A percentile compares a stretch with the other conserved stretches of the same genome.
These are phyloP conservation scores for Silurus meridionalis DNA, from an alignment of 2,113 vertebrate species.

Conservation along the genomic window DNA sequence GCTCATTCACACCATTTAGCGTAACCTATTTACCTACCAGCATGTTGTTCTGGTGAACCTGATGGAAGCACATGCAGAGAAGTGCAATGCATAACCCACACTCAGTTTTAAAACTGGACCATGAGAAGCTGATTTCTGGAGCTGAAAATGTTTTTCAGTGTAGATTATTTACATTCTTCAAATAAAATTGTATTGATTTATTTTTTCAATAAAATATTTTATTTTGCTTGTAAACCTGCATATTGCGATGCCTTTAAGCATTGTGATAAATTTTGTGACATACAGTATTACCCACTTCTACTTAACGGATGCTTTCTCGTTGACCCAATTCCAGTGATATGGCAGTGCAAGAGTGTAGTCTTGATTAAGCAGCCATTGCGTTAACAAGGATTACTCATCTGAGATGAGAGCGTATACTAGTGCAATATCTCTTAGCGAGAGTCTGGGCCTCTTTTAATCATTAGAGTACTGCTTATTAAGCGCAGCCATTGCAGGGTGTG, in stretches of 20 bases:
- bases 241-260: background rate
- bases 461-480: slow-evolving; percentile 20
- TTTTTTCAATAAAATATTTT: background rate
- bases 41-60: background rate
- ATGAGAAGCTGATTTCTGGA: background rate
- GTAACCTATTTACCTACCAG: background rate
- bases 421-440: background rate
- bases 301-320: background rate
- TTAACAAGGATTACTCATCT: slow-evolving; percentile 9
- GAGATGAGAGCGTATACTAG: background rate
- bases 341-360: background rate
- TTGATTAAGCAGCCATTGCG: background rate
- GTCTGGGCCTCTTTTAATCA: background rate
- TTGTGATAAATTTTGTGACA: background rate
- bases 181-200: background rate
- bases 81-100: background rate
- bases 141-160: background rate
- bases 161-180: background rate
- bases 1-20: background rate
- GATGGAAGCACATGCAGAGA: background rate
- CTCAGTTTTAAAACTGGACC: background rate
- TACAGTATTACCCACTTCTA: background rate
- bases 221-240: background rate
- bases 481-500: slow-evolving; percentile 27
- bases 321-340: slow-evolving; percentile 14